Percentiles rank a stretch among this genome's conserved stretches.
phyloP scores from a whole-genome alignment of 1,140 invertebrate species.

The Aradophagus sp. region DNA sequence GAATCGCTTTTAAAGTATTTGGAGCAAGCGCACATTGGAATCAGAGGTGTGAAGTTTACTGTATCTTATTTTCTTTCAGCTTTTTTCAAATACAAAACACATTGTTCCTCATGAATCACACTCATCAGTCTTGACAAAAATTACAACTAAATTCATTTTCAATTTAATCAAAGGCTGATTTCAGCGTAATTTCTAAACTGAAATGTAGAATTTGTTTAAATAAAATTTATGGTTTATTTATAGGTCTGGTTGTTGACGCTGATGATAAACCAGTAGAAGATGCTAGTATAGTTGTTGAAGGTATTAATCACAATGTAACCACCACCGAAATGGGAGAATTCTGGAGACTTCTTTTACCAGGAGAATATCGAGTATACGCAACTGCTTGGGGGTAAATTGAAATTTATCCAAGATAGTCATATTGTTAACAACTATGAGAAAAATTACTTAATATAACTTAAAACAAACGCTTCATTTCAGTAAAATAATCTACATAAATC shows the following conservation, averaged over 20 bases:
- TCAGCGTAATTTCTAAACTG: too few relatives aligned
- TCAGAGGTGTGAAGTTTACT: slow-evolving; percentile 79
- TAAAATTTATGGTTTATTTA: too few relatives aligned
- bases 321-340: slow-evolving; percentile 88
- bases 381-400: slow-evolving; percentile 81
- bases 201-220: too few relatives aligned
- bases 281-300: slow-evolving; percentile 82
- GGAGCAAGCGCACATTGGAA: slow-evolving; percentile 88
- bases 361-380: slow-evolving; percentile 83
- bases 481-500: too few relatives aligned
- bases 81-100: too few relatives aligned
- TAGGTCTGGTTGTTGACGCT: slow-evolving; percentile 77
- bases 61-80: not conserved
- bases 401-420: too few relatives aligned
- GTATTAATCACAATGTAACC: slow-evolving; percentile 83
- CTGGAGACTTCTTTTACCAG: slow-evolving; percentile 89
- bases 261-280: slow-evolving; percentile 77
- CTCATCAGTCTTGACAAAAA: too few relatives aligned
- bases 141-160: too few relatives aligned
- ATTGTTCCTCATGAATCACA: too few relatives aligned
- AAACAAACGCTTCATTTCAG: slow-evolving; percentile 5
- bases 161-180: too few relatives aligned
- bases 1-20: slow-evolving; percentile 90
- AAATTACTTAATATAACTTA: too few relatives aligned
- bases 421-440: too few relatives aligned